A percentile compares a stretch with the other conserved stretches of the same genome.
Conservation (phyloP, 1,140 invertebrate species). For the Trichonephila clavata region DNA sequence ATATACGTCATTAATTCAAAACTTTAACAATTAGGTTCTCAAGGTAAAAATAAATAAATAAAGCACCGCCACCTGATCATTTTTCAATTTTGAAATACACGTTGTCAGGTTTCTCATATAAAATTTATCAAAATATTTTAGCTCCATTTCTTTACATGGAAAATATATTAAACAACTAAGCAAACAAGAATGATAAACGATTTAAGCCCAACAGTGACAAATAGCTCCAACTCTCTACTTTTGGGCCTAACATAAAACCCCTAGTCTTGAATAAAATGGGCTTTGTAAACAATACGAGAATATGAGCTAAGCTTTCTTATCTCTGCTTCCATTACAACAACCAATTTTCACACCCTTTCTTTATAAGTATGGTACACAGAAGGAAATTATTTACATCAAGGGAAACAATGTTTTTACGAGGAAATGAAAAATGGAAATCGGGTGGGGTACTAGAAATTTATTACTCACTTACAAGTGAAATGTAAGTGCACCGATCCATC, state of each 20-base stretch:
- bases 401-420: not conserved
- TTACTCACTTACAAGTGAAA: not conserved
- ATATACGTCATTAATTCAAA: too few species aligned
- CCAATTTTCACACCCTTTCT: not conserved
- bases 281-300: not conserved
- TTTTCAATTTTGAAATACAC: not conserved
- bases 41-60: too few species aligned
- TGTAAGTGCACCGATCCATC: not conserved
- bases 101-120: not conserved
- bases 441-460: not conserved
- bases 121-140: not conserved
- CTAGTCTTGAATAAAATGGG: not conserved
- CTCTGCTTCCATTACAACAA: not conserved
- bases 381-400: not conserved
- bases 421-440: not conserved
- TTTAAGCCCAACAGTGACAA: not conserved
- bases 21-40: too few species aligned
- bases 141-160: not conserved
- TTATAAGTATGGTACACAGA: not conserved
- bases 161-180: not conserved
- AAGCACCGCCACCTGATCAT: too few species aligned
- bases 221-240: not conserved
- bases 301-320: not conserved
- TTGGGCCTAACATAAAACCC: too few species aligned
- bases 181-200: not conserved